These are phyloP conservation scores for Drosophila repletoides DNA, from an alignment of 1,140 invertebrate species.

Conservation along the genomic window DNA sequence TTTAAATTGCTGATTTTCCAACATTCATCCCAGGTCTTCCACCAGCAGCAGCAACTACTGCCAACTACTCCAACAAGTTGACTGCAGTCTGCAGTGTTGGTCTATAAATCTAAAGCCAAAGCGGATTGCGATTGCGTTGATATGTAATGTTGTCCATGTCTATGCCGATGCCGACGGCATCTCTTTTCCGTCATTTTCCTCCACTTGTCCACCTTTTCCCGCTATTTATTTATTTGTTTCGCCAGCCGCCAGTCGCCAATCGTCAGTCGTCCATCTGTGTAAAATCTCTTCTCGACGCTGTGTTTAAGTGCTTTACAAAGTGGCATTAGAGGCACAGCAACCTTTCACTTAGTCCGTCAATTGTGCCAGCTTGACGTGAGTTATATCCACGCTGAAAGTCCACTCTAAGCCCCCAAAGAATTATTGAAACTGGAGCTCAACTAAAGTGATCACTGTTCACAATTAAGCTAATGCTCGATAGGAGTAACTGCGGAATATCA, in stretches of 20 bases:
- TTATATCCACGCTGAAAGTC: conserved; percentile 30
- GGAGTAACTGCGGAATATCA: too few species aligned
- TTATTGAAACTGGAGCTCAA: neutral
- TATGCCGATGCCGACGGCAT: conserved; percentile 18
- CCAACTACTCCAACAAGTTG: too few species aligned
- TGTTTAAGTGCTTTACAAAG: conserved; percentile 48
- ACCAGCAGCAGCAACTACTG: too few species aligned
- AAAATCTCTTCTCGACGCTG: conserved; percentile 44
- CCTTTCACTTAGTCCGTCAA: conserved; percentile 45
- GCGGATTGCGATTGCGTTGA: conserved; percentile 73
- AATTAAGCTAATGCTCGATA: neutral
- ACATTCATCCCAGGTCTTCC: conserved; percentile 21
- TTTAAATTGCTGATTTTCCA: conserved; percentile 69
- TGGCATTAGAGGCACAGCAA: conserved; percentile 44
- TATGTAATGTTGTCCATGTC: conserved; percentile 63
- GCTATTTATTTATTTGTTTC: conserved; percentile 66
- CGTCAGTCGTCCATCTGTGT: conserved; percentile 15
- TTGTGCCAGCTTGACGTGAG: conserved; percentile 21
- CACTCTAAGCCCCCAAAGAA: neutral
- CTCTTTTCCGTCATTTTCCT: too few species aligned
- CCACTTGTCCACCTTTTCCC: conserved; percentile 15
- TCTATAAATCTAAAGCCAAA: conserved; percentile 71
- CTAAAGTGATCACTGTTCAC: neutral
- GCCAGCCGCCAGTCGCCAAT: conserved; percentile 15
- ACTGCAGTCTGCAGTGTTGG: conserved; percentile 43